A percentile compares a stretch with the other conserved stretches of the same genome.
Evolutionary conservation across 2,888 invertebrate species (phyloP).

Genomic region (Tridacna crocea): DNA sequence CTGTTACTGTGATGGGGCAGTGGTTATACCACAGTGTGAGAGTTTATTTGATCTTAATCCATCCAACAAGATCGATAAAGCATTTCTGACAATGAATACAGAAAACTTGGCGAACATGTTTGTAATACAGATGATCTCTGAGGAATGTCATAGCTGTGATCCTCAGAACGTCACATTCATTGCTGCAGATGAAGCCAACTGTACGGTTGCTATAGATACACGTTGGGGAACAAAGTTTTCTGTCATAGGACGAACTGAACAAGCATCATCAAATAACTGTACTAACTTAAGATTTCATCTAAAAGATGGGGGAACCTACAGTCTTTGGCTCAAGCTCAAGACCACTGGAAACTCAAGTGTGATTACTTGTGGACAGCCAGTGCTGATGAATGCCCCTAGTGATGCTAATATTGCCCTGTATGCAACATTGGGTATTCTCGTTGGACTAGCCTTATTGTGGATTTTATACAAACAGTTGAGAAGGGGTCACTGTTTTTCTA

Average conservation of each 20-base stretch:
- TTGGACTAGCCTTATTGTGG: conserved; percentile 49
- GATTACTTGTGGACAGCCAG: conserved; percentile 26
- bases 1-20: neutral
- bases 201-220: conserved; percentile 71
- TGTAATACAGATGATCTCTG: conserved; percentile 46
- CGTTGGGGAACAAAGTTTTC: conserved; percentile 69
- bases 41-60: neutral
- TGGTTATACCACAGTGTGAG: neutral
- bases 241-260: conserved; percentile 19
- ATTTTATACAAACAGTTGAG: conserved; percentile 31
- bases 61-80: conserved; percentile 30
- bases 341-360: neutral
- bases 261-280: conserved; percentile 31
- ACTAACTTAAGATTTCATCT: conserved; percentile 21
- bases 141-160: conserved; percentile 61
- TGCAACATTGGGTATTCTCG: conserved; percentile 53
- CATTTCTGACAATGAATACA: conserved; percentile 46
- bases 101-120: conserved; percentile 36
- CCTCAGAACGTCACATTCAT: conserved; percentile 57
- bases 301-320: conserved; percentile 47
- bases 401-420: conserved; percentile 56
- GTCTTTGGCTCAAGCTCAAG: conserved; percentile 20
- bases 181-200: conserved; percentile 53
- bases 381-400: conserved; percentile 20
- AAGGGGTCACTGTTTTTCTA: conserved; percentile 27